Evolutionary conservation across 1,140 invertebrate species (phyloP), one percentile per base, ranked within the genome.

Genomic region (Lamellibrachia luymesi): DNA sequence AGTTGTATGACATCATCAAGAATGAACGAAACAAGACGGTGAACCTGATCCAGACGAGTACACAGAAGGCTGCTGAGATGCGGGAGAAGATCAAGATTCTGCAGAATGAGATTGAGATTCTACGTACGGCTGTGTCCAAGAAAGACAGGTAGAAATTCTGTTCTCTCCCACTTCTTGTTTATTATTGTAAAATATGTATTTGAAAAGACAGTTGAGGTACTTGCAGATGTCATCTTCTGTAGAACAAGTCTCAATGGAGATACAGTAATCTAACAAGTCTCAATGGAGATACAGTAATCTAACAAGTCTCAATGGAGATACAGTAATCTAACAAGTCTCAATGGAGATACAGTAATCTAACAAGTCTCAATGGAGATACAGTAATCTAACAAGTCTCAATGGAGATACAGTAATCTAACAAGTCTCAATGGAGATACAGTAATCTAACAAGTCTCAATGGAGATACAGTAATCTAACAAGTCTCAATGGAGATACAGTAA

Each of bases 11-110:
- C 94, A 94, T 96, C 8, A 96, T 96, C 92, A 96, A 96, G 94
- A 96, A 96, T 93, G 96, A 96, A 93, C 93, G 96, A 17, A 96
- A 96, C 93, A 96, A 96, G 92, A 96, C 96, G 94, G 96, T 96
- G 5, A 96, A 96, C 94, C 95, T 96, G 92, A 96, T 96, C 90
- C 96, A 96, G 94, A 95, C 95, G 17, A 95, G 95, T 93, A 96
- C 96, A 92, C 96, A 96, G 94, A 96, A 96, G 93, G 95, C 96
- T 4, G 95, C 95, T 27, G 96, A 96, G 94, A 96, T 96, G 96
- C 95, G 95, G 93, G 96, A 96, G 93, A 96, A 96, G 93, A 96
- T 96, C 38, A 96, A 96, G 94, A 96, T 96, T 90, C 93, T 96
- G 51, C 95, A 95, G 92, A 96, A 96, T 95, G 96, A 96, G 94